Evolutionary conservation across 1,140 invertebrate species (phyloP), one percentile per base, ranked within the genome.

Genomic region (Drosophila varians): DNA sequence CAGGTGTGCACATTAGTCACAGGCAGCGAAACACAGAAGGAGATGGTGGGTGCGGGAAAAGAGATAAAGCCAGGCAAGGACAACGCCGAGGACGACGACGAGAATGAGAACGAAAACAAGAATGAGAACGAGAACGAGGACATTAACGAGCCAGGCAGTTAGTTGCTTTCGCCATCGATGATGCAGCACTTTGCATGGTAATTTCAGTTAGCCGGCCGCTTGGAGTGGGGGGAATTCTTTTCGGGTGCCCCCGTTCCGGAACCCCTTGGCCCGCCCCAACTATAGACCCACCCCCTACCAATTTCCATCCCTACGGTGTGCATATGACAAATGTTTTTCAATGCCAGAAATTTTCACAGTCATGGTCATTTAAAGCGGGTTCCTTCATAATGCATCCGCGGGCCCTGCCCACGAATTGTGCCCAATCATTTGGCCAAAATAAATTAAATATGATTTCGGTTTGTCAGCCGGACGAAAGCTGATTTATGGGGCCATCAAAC

Each of bases 141-240:
- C 80, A 80, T 86, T 86, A 86, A 86, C 80, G 80, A 86, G 82
- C 80, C 82, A 76, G 82, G 80, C 80, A 86, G 80, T 86, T 86
- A 87, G 82, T 77, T 77, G 58, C 62, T 49, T 54, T 45, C 55
- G 61, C 53, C 45, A 25, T 40, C 48, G 48, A 80, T 77, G 80
- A 86, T 80, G 68, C 57, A 66, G 82, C 80, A 86, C 68, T 72
- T 76, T 82, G 42, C 61, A 82, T 82, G 78, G 77, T 77, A 83
- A 82, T 82, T 82, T 82, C 53, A 43, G 38, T 42, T 18, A 49
- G 45, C 16, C 40, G 38, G 19, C 18, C 21, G 46, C n/a, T 23
- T 14, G 9, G 42, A 16, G 42, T 12, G 42, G 16, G 55, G 56
- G 64, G 47, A 66, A 66, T 65, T 51, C 64, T 36, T 36, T 73